These are phyloP conservation scores for Procambarus virginalis DNA, from an alignment of 1,140 invertebrate species.

Conservation along the genomic window DNA sequence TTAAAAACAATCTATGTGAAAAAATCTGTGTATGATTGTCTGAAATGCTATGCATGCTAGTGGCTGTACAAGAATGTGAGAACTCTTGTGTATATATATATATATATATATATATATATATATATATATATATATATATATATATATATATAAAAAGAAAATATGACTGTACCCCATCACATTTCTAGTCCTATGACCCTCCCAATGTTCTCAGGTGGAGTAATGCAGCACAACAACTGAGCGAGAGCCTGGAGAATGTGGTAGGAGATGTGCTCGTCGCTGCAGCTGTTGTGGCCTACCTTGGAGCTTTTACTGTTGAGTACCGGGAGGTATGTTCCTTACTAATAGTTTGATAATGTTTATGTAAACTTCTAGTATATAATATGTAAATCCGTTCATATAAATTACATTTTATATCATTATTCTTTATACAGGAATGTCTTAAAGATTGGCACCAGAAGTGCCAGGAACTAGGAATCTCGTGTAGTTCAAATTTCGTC, in stretches of 20 bases:
- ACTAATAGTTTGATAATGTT: background rate
- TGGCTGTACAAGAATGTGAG: too few relatives aligned
- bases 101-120: too few relatives aligned
- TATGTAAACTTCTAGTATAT: background rate
- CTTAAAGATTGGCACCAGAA: constrained; percentile 82
- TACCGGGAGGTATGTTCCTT: constrained; percentile 79
- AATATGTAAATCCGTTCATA: background rate
- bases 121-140: too few relatives aligned
- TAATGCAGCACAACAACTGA: constrained; percentile 83
- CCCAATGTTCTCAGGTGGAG: constrained; percentile 81
- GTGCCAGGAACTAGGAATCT: constrained; percentile 82
- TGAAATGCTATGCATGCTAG: too few relatives aligned
- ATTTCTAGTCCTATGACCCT: background rate
- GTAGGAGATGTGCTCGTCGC: constrained; percentile 92
- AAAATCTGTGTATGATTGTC: too few relatives aligned
- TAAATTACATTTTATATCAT: too few relatives aligned
- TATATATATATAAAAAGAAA: too few relatives aligned
- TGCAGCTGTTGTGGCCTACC: constrained; percentile 91
- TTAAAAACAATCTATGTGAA: too few relatives aligned
- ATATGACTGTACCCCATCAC: too few relatives aligned
- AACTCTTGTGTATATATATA: too few relatives aligned
- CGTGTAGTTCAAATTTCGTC: constrained; percentile 86
- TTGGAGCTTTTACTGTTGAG: constrained; percentile 89
- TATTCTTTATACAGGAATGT: constrained; percentile 66
- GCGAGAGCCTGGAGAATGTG: constrained; percentile 85